Evolutionary conservation across 2,113 vertebrate species (phyloP).

Genomic region (Macrotis lagotis): DNA sequence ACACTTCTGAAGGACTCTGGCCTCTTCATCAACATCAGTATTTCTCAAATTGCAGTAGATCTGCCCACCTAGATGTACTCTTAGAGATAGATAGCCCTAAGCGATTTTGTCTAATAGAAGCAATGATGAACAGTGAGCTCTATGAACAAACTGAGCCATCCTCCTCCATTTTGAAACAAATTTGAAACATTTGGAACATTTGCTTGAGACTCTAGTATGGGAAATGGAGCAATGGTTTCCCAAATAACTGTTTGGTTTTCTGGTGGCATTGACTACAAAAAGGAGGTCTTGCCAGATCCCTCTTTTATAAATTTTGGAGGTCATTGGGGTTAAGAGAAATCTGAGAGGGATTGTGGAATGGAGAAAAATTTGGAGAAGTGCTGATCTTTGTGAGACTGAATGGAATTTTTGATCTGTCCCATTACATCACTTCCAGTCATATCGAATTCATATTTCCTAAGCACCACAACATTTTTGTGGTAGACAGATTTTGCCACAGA

Average conservation of each 20-base stretch:
- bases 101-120: background rate
- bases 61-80: background rate
- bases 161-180: background rate
- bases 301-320: background rate
- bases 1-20: background rate
- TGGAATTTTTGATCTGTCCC: constrained; percentile 3
- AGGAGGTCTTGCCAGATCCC: background rate
- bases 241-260: background rate
- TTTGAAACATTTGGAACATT: background rate
- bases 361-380: background rate
- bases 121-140: background rate
- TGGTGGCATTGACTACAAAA: background rate
- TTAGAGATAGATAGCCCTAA: background rate
- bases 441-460: constrained; percentile 56
- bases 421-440: constrained; percentile 19
- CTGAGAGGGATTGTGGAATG: background rate
- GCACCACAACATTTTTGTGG: constrained; percentile 44
- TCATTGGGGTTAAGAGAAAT: background rate
- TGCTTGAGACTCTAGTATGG: background rate
- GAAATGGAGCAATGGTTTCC: background rate
- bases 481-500: constrained; percentile 22
- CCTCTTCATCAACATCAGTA: background rate
- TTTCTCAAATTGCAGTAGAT: constrained; percentile 1
- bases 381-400: constrained; percentile 31
- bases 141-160: background rate